Evolutionary conservation across 2,888 invertebrate species (phyloP), one percentile per base, ranked within the genome.

Genomic region (Seira sanloemensis): DNA sequence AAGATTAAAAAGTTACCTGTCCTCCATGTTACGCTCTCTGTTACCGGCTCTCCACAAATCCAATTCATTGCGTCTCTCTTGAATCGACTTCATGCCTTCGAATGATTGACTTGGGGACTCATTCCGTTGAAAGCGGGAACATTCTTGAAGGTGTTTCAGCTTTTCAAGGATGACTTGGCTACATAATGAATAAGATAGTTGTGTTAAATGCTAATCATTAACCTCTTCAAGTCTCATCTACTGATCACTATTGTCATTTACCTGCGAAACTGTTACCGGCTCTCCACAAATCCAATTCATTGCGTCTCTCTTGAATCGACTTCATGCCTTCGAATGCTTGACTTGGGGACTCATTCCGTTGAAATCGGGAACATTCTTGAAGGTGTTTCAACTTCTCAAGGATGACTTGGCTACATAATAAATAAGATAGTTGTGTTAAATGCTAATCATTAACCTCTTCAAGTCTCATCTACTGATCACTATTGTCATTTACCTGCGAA

Each of bases 201-300:
- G n/a, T n/a, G n/a, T n/a, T n/a, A n/a, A n/a, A n/a, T n/a, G n/a
- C n/a, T n/a, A n/a, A n/a, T n/a, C n/a, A n/a, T n/a, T n/a, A n/a
- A n/a, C n/a, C n/a, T n/a, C n/a, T n/a, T n/a, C n/a, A n/a, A n/a
- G n/a, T n/a, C n/a, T n/a, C n/a, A n/a, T n/a, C n/a, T n/a, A n/a
- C n/a, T n/a, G n/a, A n/a, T n/a, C n/a, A n/a, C n/a, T n/a, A n/a
- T n/a, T n/a, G n/a, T n/a, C n/a, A n/a, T n/a, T n/a, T n/a, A n/a
- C n/a, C n/a, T n/a, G n/a, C n/a, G n/a, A n/a, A n/a, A n/a, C n/a
- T n/a, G n/a, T n/a, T n/a, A n/a, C 85, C 80, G 72, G 85, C 87
- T 82, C 86, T 87, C 90, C 91, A 91, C 67, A 89, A 89, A 85
- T 91, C 91, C 58, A 91, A 87, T 83, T 91, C 91, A 67, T 90